phyloP scores from a whole-genome alignment of 2,888 invertebrate genomes.

The Dascillus cervinus region DNA sequence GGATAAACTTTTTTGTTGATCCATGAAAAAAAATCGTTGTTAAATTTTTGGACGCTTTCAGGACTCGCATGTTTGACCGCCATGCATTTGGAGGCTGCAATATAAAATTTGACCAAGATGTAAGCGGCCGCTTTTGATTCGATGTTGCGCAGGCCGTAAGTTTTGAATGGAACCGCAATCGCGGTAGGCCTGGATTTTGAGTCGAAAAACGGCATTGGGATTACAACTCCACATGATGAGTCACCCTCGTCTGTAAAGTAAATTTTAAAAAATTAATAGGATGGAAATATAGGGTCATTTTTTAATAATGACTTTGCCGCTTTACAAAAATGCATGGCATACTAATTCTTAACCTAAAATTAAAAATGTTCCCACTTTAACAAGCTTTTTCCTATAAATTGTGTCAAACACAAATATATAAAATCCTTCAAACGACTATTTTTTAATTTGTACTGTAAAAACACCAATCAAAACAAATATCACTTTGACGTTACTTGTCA shows the following conservation, averaged over 20 bases:
- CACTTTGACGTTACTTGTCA: no score
- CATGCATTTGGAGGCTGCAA: constrained; percentile 44
- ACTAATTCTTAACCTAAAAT: no score
- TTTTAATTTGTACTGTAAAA: no score
- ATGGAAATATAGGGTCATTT: neutral
- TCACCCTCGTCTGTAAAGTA: neutral
- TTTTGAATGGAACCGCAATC: constrained; percentile 56
- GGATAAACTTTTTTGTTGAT: constrained; percentile 42
- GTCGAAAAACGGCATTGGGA: constrained; percentile 54
- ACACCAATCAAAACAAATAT: no score
- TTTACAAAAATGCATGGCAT: no score
- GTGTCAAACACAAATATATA: no score
- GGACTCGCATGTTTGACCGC: constrained; percentile 34
- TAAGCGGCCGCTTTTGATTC: constrained; percentile 41
- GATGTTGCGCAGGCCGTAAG: constrained; percentile 44
- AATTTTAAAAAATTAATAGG: neutral
- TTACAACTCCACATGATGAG: constrained; percentile 18
- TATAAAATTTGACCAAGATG: constrained; percentile 48
- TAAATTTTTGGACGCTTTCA: constrained; percentile 40
- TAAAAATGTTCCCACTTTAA: no score
- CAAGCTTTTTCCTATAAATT: no score
- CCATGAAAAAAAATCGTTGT: constrained; percentile 49
- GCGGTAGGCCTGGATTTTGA: constrained; percentile 46
- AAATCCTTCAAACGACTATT: no score
- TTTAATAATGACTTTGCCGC: no score